Evolutionary conservation across 2,797 vertebrate genomes (phyloP), one percentile per base, ranked within the genome.

Genomic region (Alcedo atthis): DNA sequence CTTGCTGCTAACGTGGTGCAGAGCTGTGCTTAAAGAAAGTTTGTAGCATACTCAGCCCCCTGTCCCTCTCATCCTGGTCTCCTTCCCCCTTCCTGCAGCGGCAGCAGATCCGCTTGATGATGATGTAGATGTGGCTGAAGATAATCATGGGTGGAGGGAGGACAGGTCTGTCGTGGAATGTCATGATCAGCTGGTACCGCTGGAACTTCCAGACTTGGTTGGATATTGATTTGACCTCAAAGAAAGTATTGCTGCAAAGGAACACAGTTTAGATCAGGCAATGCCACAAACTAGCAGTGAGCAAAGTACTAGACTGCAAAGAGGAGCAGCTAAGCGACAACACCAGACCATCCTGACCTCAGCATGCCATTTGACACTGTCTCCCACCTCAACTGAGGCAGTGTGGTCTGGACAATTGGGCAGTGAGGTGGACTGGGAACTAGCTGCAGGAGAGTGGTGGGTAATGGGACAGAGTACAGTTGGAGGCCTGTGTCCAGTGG

Each of bases 121-220:
- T 97, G 85, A 99, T 99, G 92, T 99, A 99, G 90, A 99, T 94
- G 96, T 99, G 99, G 96, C 99, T 99, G 93, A 99, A 97, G 94
- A 99, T 98, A 94, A 99, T 99, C 98, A 99, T 98, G 1, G 99
- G 99, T 0, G 99, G 99, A 7, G 99, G 99, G n/a, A 99, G 98
- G 83, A 99, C 99, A 12, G 99, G 99, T 7, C 99, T 98, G 96
- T 99, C 99, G 1, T 99, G 99, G 91, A 99, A 99, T 0, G 99
- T 99, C 99, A 99, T 99, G 85, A 99, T 99, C 92, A 99, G 97
- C 97, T 99, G 99, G 84, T 99, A 99, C 61, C 99, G 96, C 97
- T 99, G 99, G 89, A 99, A 99, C 97, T 99, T 99, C 99, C 99
- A 99, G 81, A 99, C 98, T 96, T 99, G 99, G 96, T 99, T 99